Evolutionary conservation across 2,888 invertebrate genomes (phyloP).

Genomic region (Ormyrus nitidulus): DNA sequence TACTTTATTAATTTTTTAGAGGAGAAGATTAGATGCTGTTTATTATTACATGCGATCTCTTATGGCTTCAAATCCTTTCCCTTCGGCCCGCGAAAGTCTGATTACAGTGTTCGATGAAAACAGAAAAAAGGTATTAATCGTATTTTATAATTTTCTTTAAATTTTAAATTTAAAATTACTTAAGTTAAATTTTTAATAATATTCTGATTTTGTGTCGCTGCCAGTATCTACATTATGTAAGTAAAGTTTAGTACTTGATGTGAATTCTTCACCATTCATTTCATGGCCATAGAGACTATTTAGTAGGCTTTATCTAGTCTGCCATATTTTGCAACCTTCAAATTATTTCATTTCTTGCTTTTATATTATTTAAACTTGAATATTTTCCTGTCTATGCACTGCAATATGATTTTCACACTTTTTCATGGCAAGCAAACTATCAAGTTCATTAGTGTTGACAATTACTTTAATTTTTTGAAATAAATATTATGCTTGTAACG

Average conservation of each 20-base stretch:
- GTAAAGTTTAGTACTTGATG: slow-evolving; percentile 74
- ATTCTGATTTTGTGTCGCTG: slow-evolving; percentile 72
- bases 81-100: slow-evolving; percentile 93
- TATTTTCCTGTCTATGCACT: slow-evolving; percentile 49
- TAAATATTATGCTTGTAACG: slow-evolving; percentile 39
- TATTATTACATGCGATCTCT: slow-evolving; percentile 97
- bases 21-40: slow-evolving; percentile 95
- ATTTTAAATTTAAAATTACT: slow-evolving; percentile 31
- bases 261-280: slow-evolving; percentile 65
- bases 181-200: slow-evolving; percentile 65
- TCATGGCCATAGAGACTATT: slow-evolving; percentile 62
- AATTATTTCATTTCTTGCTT: slow-evolving; percentile 47
- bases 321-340: slow-evolving; percentile 50
- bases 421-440: slow-evolving; percentile 32
- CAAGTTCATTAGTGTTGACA: slow-evolving; percentile 39
- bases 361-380: slow-evolving; percentile 35
- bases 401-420: slow-evolving; percentile 44
- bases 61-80: slow-evolving; percentile 94
- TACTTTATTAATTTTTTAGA: slow-evolving; percentile 78
- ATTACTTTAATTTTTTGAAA: slow-evolving; percentile 18
- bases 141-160: slow-evolving; percentile 54
- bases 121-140: slow-evolving; percentile 85
- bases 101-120: slow-evolving; percentile 94
- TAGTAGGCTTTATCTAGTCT: slow-evolving; percentile 61
- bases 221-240: slow-evolving; percentile 80